phyloP scores from a whole-genome alignment of 2,113 vertebrate genomes.

The Elanus axillaris region DNA sequence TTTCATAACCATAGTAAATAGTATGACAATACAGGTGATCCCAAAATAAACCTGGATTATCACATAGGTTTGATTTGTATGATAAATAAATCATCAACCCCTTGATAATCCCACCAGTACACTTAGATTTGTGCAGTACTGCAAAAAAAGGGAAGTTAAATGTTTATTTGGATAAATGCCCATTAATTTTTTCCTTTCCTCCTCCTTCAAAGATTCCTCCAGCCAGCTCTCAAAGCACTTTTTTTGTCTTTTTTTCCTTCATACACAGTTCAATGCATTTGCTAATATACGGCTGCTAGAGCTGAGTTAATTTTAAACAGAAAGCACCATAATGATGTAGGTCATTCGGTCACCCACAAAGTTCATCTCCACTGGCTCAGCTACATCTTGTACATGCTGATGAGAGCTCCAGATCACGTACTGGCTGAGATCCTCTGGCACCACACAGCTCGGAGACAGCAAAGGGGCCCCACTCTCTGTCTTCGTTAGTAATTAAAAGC shows the following conservation, averaged over 20 bases:
- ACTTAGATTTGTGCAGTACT: neutral
- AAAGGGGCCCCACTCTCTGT: neutral
- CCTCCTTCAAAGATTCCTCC: neutral
- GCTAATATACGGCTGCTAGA: neutral
- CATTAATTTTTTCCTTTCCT: neutral
- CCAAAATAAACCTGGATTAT: constrained; percentile 6
- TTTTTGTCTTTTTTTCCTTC: neutral
- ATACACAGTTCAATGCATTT: neutral
- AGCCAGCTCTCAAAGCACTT: neutral
- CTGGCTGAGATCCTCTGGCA: neutral
- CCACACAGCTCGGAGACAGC: neutral
- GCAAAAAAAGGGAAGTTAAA: neutral
- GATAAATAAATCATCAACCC: neutral
- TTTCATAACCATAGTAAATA: neutral
- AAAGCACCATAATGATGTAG: neutral
- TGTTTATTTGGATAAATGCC: neutral
- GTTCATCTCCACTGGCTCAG: neutral
- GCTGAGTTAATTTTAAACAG: neutral
- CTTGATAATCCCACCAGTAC: neutral
- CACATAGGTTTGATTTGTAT: neutral
- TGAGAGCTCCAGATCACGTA: neutral
- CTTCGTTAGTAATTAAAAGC: neutral
- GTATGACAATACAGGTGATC: neutral
- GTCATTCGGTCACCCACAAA: neutral
- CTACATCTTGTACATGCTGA: neutral